phyloP scores from a whole-genome alignment of 2,113 vertebrate species.

The Paramormyrops kingsleyae region DNA sequence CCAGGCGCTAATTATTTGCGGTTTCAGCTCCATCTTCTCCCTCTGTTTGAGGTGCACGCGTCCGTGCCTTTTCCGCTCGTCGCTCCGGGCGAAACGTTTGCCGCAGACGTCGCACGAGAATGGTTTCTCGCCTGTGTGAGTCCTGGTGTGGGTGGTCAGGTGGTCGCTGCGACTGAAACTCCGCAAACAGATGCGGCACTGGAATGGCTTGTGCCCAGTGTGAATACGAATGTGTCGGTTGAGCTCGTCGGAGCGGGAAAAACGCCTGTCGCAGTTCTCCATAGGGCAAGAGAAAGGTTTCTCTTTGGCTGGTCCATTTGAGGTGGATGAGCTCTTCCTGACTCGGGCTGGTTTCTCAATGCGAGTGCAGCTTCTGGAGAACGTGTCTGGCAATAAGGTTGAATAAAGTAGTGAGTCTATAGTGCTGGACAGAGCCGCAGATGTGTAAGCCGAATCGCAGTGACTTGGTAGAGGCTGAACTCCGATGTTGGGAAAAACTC shows the following conservation, averaged over 20 bases:
- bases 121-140: slow-evolving; percentile 95
- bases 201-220: slow-evolving; percentile 95
- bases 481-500: slow-evolving; percentile 45
- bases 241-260: slow-evolving; percentile 91
- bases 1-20: slow-evolving; percentile 62
- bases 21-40: slow-evolving; percentile 87
- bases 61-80: slow-evolving; percentile 90
- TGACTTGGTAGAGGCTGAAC: slow-evolving; percentile 52
- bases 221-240: slow-evolving; percentile 95
- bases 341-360: slow-evolving; percentile 64
- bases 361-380: slow-evolving; percentile 63
- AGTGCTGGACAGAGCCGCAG: slow-evolving; percentile 61
- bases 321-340: slow-evolving; percentile 72
- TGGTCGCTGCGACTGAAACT: slow-evolving; percentile 97
- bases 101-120: slow-evolving; percentile 95
- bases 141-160: slow-evolving; percentile 95
- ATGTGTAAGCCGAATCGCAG: slow-evolving; percentile 56
- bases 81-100: slow-evolving; percentile 85
- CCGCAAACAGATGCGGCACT: slow-evolving; percentile 93
- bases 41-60: slow-evolving; percentile 95
- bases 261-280: slow-evolving; percentile 87
- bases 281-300: slow-evolving; percentile 93
- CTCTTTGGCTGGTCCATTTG: slow-evolving; percentile 83
- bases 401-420: slow-evolving; percentile 62
- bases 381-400: slow-evolving; percentile 55